Evolutionary conservation across 2,113 vertebrate genomes (phyloP).

Genomic region (Petrocephalus zakoni): DNA sequence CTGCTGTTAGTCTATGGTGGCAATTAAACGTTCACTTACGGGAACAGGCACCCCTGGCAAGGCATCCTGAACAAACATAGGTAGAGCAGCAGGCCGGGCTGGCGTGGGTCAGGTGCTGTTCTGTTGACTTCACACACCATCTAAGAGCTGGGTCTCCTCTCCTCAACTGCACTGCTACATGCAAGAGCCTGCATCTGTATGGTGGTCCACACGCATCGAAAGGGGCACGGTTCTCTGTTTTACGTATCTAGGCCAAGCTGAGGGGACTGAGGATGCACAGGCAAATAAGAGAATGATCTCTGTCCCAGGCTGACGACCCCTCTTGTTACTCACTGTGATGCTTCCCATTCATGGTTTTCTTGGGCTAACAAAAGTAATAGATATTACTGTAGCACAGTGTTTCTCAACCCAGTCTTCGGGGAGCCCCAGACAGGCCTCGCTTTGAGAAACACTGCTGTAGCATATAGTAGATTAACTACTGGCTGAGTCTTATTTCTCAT

Average conservation of each 20-base stretch:
- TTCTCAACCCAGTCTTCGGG: too few relatives aligned
- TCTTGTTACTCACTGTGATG: not conserved
- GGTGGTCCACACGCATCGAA: not conserved
- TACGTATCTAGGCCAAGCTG: not conserved
- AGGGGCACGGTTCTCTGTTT: not conserved
- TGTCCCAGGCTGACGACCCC: not conserved
- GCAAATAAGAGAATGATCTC: not conserved
- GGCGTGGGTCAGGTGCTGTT: not conserved
- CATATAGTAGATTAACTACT: not conserved
- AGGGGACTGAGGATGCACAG: not conserved
- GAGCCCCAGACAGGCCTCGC: too few relatives aligned
- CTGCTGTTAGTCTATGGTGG: not conserved
- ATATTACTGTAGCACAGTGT: too few relatives aligned
- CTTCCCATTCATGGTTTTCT: not conserved
- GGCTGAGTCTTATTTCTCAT: not conserved
- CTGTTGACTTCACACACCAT: not conserved
- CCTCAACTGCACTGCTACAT: not conserved
- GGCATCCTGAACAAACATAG: not conserved
- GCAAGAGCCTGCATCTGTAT: not conserved
- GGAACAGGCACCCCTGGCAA: not conserved
- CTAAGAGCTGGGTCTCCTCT: not conserved
- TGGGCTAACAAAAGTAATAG: not conserved
- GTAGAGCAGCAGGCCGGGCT: not conserved
- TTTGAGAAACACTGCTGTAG: too few relatives aligned
- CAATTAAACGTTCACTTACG: not conserved